Evolutionary conservation across 2,888 invertebrate genomes (phyloP), one percentile per base, ranked within the genome.

Genomic region (Tetranychus truncatus): DNA sequence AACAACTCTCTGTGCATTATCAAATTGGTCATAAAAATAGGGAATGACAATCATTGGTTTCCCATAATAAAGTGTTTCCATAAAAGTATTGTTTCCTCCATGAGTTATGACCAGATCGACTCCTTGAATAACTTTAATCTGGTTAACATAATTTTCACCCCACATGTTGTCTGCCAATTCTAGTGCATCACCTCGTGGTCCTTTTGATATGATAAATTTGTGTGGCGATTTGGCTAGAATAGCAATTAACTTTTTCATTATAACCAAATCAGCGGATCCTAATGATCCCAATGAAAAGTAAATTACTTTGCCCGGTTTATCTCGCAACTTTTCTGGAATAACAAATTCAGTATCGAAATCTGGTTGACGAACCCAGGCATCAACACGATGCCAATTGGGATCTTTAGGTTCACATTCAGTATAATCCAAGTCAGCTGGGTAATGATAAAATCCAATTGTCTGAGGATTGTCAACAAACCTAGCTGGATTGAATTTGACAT

Each of bases 41-140:
- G 66, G 66, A 66, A 66, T 66, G 6, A 66, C 66, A 6, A 66
- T 66, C 66, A 66, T 66, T 20, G 66, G 66, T 66, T 66, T 18
- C 18, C n/a, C 66, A 1, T 66, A 66, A 66, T 66, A 66, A 20
- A 66, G 15, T 20, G 66, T 66, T 66, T 66, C 66, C 66, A 66
- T 66, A 18, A 66, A 18, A 66, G 66, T 66, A 66, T 66, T 66
- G 20, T 66, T 66, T 7, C 66, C 66, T 20, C 66, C 66, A 66
- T 66, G 66, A 6, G 66, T 66, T 7, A 66, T 9, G 1, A 66
- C 66, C 1, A 66, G 15, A 11, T 66, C 66, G 6, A 66, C 66
- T 11, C n/a, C 20, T 20, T 66, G 66, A 20, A 66, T 18, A 20
- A 66, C 20, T 1, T 18, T 20, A 6, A 66, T 66, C 0, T 66